Evolutionary conservation across 2,797 vertebrate species (phyloP).

Genomic region (Crossoptilon crossoptilon): DNA sequence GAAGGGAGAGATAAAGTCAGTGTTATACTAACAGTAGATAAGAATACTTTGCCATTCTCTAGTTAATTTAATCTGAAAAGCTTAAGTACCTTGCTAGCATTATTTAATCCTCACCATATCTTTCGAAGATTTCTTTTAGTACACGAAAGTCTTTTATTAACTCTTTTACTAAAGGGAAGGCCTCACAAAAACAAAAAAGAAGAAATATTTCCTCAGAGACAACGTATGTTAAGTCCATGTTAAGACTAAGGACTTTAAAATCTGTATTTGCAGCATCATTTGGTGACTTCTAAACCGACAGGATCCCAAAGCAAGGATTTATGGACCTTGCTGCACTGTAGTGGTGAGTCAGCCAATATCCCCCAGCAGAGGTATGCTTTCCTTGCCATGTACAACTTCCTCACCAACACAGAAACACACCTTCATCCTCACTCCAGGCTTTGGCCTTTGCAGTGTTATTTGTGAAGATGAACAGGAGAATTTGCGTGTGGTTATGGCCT

Average conservation of each 20-base stretch:
- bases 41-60: background rate
- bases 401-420: background rate
- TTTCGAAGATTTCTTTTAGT: background rate
- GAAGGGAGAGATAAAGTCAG: background rate
- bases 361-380: background rate
- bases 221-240: background rate
- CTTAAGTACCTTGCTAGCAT: background rate
- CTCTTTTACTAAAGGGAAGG: background rate
- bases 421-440: background rate
- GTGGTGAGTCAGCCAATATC: background rate
- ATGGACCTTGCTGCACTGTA: background rate
- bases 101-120: background rate
- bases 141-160: background rate
- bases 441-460: background rate
- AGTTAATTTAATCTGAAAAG: background rate
- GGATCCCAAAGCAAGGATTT: slow-evolving; percentile 22
- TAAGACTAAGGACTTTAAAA: slow-evolving; percentile 10
- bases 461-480: background rate
- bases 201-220: background rate
- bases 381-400: background rate
- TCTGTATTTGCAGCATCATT: slow-evolving; percentile 52
- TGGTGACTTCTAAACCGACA: slow-evolving; percentile 50
- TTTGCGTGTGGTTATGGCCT: background rate
- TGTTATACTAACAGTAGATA: background rate
- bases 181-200: background rate